Percentiles rank a stretch among this genome's conserved stretches.
phyloP scores from a whole-genome alignment of 1,140 invertebrate genomes.

The Drosophila suzukii region DNA sequence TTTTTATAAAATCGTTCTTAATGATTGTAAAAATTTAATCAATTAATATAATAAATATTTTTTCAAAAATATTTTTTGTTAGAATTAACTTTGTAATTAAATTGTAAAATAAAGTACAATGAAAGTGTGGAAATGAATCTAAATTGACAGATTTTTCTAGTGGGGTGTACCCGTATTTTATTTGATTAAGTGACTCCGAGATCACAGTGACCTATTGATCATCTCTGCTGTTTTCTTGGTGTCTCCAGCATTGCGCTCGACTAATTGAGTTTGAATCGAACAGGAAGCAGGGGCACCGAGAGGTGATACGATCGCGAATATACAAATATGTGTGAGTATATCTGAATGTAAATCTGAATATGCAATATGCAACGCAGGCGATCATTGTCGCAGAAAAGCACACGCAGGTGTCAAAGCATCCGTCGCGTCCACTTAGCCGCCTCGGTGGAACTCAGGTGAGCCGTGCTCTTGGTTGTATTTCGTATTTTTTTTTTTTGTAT shows the following conservation, averaged over 20 bases:
- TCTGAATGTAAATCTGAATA: neutral
- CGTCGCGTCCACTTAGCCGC: constrained; percentile 67
- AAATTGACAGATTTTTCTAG: too few species aligned
- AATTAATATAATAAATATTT: too few species aligned
- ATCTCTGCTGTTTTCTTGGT: constrained; percentile 18
- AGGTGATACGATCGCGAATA: constrained; percentile 1
- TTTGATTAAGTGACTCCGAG: neutral
- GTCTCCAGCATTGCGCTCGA: constrained; percentile 20
- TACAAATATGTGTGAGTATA: neutral
- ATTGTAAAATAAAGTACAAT: too few species aligned
- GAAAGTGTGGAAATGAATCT: too few species aligned
- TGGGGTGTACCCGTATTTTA: too few species aligned
- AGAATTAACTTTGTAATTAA: too few species aligned
- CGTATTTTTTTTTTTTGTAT: neutral
- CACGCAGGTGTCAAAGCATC: constrained; percentile 80
- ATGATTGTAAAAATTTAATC: too few species aligned
- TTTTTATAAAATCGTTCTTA: too few species aligned
- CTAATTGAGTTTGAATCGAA: constrained; percentile 72
- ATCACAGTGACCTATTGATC: neutral
- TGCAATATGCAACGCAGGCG: constrained; percentile 64
- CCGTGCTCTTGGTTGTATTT: neutral
- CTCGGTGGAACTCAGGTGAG: constrained; percentile 1
- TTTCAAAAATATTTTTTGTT: too few species aligned
- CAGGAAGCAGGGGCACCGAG: constrained; percentile 27
- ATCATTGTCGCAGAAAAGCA: constrained; percentile 71